These are phyloP conservation scores for Siderastrea siderea DNA, from an alignment of 92 coral and sea anemone genomes.

Conservation along the genomic window DNA sequence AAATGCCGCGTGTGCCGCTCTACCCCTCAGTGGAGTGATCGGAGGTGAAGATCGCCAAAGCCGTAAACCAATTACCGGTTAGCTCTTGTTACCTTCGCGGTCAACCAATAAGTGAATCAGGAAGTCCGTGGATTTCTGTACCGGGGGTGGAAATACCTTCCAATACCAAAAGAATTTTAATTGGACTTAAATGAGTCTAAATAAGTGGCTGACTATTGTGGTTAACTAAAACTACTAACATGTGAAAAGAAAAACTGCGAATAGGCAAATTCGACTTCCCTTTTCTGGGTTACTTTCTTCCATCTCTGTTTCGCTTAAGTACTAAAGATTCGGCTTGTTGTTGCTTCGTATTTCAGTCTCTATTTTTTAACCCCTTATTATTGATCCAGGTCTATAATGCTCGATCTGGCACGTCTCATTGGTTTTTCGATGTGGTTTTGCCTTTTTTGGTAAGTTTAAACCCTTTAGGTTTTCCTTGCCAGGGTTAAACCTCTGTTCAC, in stretches of 20 bases:
- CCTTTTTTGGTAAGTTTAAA: too few species aligned
- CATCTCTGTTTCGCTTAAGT: neutral
- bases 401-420: neutral
- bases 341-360: too few species aligned
- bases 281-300: neutral
- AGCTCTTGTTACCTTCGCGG: neutral
- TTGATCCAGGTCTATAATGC: neutral
- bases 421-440: too few species aligned
- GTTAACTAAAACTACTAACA: neutral
- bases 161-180: neutral
- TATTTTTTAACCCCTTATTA: too few species aligned
- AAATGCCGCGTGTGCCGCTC: conserved; percentile 10
- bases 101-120: neutral
- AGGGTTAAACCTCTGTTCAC: too few species aligned
- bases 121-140: neutral
- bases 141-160: conserved; percentile 1
- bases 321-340: too few species aligned
- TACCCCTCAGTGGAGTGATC: neutral
- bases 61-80: neutral
- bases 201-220: neutral
- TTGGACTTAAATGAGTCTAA: neutral
- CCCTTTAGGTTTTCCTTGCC: too few species aligned
- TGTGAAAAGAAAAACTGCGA: neutral
- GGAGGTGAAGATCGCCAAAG: too few species aligned
- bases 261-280: neutral